Evolutionary conservation across 2,113 vertebrate species (phyloP).

Genomic region (Tympanuchus pallidicinctus): DNA sequence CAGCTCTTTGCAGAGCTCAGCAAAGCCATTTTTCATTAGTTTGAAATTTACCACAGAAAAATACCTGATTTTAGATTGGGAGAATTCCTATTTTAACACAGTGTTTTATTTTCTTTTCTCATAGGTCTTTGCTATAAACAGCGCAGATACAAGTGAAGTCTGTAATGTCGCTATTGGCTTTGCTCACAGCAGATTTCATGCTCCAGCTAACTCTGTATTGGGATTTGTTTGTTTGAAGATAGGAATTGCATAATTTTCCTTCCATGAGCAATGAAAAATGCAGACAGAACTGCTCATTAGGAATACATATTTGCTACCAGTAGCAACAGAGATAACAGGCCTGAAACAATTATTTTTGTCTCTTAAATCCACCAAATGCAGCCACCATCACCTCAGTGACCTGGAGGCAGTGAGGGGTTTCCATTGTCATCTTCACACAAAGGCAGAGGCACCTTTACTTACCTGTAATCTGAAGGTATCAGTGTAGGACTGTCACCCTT

Average conservation of each 20-base stretch:
- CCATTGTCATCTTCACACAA: neutral
- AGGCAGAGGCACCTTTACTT: neutral
- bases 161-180: neutral
- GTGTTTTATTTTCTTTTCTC: neutral
- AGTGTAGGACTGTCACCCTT: neutral
- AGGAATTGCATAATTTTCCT: neutral
- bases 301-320: neutral
- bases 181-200: neutral
- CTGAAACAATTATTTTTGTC: neutral
- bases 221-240: neutral
- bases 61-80: neutral
- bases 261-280: neutral
- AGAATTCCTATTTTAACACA: neutral
- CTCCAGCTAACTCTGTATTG: neutral
- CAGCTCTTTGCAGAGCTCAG: neutral
- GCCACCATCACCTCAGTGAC: neutral
- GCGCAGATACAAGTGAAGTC: neutral
- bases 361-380: neutral
- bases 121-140: neutral
- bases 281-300: neutral
- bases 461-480: neutral
- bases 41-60: neutral
- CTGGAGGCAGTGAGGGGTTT: rapidly evolving
- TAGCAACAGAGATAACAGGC: neutral
- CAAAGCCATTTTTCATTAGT: neutral